These are phyloP conservation scores for Nysson spinosus DNA, from an alignment of 2,888 invertebrate species.

Conservation along the genomic window DNA sequence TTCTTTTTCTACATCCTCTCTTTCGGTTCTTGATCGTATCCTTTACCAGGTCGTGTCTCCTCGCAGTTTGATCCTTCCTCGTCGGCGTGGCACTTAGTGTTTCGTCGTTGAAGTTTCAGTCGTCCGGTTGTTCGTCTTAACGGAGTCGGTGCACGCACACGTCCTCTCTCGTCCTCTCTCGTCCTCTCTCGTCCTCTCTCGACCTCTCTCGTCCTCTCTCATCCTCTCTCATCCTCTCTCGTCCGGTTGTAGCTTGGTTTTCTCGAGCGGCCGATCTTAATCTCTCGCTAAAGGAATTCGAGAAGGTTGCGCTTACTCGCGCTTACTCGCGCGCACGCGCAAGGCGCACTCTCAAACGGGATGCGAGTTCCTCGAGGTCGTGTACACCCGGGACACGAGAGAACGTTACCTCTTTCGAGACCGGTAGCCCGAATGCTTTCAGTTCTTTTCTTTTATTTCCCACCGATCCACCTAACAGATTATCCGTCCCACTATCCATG, in stretches of 20 bases:
- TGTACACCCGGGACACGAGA: conserved; percentile 32
- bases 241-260: conserved; percentile 42
- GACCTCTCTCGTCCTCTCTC: too few species aligned
- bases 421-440: conserved; percentile 44
- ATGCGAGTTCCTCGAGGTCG: conserved; percentile 31
- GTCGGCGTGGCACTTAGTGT: too few species aligned
- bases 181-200: too few species aligned
- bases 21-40: too few species aligned
- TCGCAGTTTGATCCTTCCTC: too few species aligned
- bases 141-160: conserved; percentile 52
- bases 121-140: conserved; percentile 32
- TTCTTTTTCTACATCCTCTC: too few species aligned
- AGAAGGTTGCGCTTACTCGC: conserved; percentile 55
- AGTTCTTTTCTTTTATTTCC: conserved; percentile 30
- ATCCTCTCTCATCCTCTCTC: too few species aligned
- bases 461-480: too few species aligned
- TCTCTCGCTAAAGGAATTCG: conserved; percentile 63
- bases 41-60: too few species aligned
- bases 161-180: too few species aligned
- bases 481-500: too few species aligned
- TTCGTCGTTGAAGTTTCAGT: too few species aligned
- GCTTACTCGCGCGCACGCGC: conserved; percentile 32
- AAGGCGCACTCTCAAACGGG: conserved; percentile 43
- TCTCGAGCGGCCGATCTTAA: conserved; percentile 60
- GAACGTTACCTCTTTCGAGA: conserved; percentile 20